Conservation (phyloP, 2,113 vertebrate species). For the Pontoporia blainvillei region DNA sequence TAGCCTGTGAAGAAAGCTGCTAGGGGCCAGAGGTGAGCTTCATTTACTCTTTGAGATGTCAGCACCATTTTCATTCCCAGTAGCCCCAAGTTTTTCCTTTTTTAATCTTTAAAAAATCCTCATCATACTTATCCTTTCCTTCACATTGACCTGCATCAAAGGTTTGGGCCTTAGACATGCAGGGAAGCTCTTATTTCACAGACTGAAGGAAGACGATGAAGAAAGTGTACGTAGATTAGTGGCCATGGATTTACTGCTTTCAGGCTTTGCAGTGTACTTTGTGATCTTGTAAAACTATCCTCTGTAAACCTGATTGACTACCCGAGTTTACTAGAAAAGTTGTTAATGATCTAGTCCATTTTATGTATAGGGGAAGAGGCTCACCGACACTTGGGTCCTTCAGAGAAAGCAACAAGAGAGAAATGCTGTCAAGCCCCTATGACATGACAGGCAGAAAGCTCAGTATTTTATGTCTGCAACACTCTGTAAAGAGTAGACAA, state of each 20-base stretch:
- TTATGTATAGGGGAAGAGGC: background rate
- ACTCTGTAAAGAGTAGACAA: background rate
- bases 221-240: background rate
- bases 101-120: background rate
- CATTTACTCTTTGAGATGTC: conserved; percentile 41
- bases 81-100: background rate
- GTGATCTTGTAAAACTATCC: background rate
- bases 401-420: background rate
- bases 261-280: background rate
- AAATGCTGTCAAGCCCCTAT: background rate
- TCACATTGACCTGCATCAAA: conserved; percentile 1
- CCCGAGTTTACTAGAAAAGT: background rate
- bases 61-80: background rate
- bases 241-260: background rate
- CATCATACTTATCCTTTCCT: background rate
- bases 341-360: background rate
- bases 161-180: background rate
- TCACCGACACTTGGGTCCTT: background rate
- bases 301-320: background rate
- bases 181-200: background rate
- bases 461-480: background rate
- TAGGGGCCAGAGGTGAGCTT: conserved; percentile 40
- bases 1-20: conserved; percentile 21
- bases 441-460: background rate
- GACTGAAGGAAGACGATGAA: background rate